Base-by-base conservation (phyloP, 1,140 invertebrate genomes). In the Microvelia longipes region DNA sequence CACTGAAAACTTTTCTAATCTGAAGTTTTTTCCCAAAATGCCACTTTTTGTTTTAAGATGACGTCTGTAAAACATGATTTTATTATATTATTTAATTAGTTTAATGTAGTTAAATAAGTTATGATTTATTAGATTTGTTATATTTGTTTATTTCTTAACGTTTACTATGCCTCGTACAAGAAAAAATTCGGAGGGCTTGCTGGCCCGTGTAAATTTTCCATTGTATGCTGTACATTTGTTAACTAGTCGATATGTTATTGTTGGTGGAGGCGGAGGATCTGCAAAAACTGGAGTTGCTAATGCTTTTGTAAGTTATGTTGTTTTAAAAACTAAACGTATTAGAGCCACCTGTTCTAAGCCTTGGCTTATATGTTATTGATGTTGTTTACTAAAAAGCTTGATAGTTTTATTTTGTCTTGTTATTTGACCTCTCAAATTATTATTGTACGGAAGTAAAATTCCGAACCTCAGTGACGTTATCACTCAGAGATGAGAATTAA, bases 221-320 rank as follows among this genome's bases (percentile, higher is more conserved):
- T 82, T 95, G 25, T 98, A 97, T 79, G 88, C 89, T 1, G 82
- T 98, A 27, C 89, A 93, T 79, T 90, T 92, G 81, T 81, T 98
- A 30, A 93, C 92, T 28, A 92, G 90, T 80, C 86, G 93, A 71
- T 94, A 98, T 82, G 88, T 98, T 75, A 80, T 98, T 65, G 92
- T 98, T 29, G 94, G 91, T 72, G 96, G 96, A 63, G 96, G 96
- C 66, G 96, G 96, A 69, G 96, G 96, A 66, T 89, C 90, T 24
- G 89, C 93, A 25, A 97, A 95, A 81, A 98, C 94, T 63, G 96
- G 96, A 27, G 90, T 98, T 70, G 87, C 89, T 24, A 98, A 98
- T 85, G 92, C 92, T 80, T 94, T 98, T 83, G 94, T 92, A 81
- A 71, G 74, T 74, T 30, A 24, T 24, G 24, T 50, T 2, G 2